A percentile compares a stretch with the other conserved stretches of the same genome.
Evolutionary conservation across 2,113 vertebrate genomes (phyloP).

Genomic region (Hyla sarda): DNA sequence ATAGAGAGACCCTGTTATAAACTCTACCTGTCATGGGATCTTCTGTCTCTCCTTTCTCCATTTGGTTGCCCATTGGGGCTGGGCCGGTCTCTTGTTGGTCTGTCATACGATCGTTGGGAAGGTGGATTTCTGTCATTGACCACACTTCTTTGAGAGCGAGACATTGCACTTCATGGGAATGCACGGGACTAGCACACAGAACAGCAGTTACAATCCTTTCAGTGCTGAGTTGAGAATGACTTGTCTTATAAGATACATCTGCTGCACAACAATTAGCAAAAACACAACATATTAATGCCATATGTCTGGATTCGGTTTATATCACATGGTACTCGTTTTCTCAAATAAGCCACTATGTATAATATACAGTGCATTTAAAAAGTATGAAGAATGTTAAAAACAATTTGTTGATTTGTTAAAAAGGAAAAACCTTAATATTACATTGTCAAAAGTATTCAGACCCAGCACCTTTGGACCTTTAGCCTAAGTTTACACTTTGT

Average conservation of each 20-base stretch:
- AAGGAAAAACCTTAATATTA: too few species aligned
- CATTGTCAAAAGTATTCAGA: too few species aligned
- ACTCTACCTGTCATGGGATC: constrained; percentile 53
- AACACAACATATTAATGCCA: constrained; percentile 30
- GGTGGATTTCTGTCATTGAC: constrained; percentile 65
- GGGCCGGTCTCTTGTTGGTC: constrained; percentile 33
- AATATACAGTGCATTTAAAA: too few species aligned
- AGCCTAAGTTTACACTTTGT: too few species aligned
- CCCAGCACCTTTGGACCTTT: too few species aligned
- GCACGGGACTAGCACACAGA: background rate
- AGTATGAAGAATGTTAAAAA: too few species aligned
- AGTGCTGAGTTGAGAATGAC: constrained; percentile 31
- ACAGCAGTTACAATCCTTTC: constrained; percentile 32
- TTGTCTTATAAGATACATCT: constrained; percentile 21
- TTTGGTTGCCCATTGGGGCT: background rate
- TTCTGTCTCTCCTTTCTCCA: constrained; percentile 60
- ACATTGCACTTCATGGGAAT: constrained; percentile 23
- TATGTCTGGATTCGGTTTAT: constrained; percentile 24
- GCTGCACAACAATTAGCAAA: constrained; percentile 21
- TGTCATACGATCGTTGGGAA: constrained; percentile 52
- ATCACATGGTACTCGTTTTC: constrained; percentile 24
- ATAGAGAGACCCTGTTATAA: background rate
- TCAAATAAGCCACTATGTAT: too few species aligned
- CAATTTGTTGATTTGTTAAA: too few species aligned
- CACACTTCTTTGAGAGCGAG: constrained; percentile 17